These are phyloP conservation scores for Pangasius krempfi DNA, from an alignment of 2,797 vertebrate genomes.

Conservation along the genomic window DNA sequence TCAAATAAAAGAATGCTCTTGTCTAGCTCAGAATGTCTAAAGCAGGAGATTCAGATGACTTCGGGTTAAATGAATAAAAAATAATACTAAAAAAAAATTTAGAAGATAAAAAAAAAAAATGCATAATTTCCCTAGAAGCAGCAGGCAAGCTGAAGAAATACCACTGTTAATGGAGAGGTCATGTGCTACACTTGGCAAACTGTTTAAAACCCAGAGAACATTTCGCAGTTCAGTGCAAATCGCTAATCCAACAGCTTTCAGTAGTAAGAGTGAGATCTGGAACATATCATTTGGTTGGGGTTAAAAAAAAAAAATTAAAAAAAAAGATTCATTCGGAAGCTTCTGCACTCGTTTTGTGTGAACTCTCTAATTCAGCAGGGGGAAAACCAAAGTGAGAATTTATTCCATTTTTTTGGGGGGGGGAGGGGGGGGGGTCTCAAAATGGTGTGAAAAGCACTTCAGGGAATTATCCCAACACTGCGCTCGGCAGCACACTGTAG, in stretches of 20 bases:
- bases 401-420: neutral
- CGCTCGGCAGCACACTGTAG: constrained; percentile 24
- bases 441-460: constrained; percentile 29
- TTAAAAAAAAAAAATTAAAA: neutral
- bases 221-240: constrained; percentile 34
- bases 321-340: neutral
- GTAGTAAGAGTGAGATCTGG: constrained; percentile 1
- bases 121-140: constrained; percentile 65
- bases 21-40: constrained; percentile 21
- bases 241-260: constrained; percentile 42
- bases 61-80: constrained; percentile 30
- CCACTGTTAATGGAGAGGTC: constrained; percentile 56
- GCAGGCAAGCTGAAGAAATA: constrained; percentile 54
- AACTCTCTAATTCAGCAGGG: neutral
- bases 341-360: neutral
- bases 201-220: constrained; percentile 12
- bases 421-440: neutral
- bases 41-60: constrained; percentile 28
- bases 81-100: neutral
- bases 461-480: constrained; percentile 17
- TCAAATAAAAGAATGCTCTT: constrained; percentile 15
- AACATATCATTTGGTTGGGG: neutral
- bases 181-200: constrained; percentile 43
- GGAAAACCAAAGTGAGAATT: neutral
- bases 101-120: constrained; percentile 31